Base-by-base conservation (phyloP, 2,888 invertebrate genomes). In the Watsonalla binaria region DNA sequence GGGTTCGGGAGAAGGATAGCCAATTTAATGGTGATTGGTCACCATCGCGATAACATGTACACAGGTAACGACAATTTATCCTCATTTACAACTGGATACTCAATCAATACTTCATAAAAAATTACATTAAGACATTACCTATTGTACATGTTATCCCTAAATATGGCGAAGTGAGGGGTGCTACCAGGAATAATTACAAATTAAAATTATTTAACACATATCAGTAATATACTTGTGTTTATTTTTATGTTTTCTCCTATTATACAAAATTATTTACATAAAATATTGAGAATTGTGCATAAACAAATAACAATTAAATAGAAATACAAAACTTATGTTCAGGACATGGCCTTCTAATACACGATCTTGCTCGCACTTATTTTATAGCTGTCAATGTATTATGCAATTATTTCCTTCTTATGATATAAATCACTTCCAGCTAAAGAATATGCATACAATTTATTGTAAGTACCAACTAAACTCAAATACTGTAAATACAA, bases 251-350 rank as follows among this genome's bases (percentile, higher is more conserved):
- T 82, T 89, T 84, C 84, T 88, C 83, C 90, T 91, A 91, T 90
- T 82, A 89, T 91, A 91, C 91, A 91, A 91, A 91, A 91, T 79
- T 91, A 91, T 91, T 88, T 91, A 91, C 91, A 91, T 90, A 89
- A 86, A 89, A 91, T 90, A 91, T 90, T 87, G 90, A 91, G 88
- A 91, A 88, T 90, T 90, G 91, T 91, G 91, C 91, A 91, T 90
- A 90, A 91, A 90, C 91, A 91, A 91, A 90, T 91, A 91, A 91
- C 91, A 91, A 89, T 90, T 91, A 91, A 90, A 90, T 89, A 89
- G 86, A 87, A 85, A 89, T 87, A 90, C 89, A 89, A 90, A 89
- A 86, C 86, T 84, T 86, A 86, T 83, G 77, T 80, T 82, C 84
- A 78, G 85, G 86, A 76, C 87, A 82, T 79, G 84, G 84, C 86